Conservation (phyloP, 1,140 invertebrate species). For the Drosophila gunungcola region DNA sequence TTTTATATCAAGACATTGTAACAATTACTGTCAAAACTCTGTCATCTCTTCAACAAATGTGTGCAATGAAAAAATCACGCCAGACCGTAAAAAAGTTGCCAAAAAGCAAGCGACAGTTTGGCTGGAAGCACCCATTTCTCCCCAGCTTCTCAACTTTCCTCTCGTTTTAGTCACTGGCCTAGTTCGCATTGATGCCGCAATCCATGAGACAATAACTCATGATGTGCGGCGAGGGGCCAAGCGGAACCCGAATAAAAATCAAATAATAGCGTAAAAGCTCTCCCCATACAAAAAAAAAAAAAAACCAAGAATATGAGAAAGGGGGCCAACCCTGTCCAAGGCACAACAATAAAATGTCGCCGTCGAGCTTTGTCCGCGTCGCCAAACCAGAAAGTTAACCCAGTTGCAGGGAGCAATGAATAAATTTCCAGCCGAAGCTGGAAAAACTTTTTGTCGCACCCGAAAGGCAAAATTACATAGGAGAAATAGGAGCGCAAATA, state of each 20-base stretch:
- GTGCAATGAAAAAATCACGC: slow-evolving; percentile 28
- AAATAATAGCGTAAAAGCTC: slow-evolving; percentile 74
- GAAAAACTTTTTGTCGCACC: slow-evolving; percentile 31
- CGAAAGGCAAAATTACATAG: slow-evolving; percentile 19
- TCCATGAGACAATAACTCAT: slow-evolving; percentile 73
- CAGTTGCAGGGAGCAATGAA: slow-evolving; percentile 61
- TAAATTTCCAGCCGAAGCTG: slow-evolving; percentile 40
- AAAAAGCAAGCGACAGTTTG: slow-evolving; percentile 45
- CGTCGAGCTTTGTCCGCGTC: slow-evolving; percentile 33
- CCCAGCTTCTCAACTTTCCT: slow-evolving; percentile 9
- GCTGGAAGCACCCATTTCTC: neutral
- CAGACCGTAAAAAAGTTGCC: slow-evolving; percentile 27
- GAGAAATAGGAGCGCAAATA: slow-evolving; percentile 6
- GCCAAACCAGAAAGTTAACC: slow-evolving; percentile 60
- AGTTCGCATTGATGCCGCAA: slow-evolving; percentile 70
- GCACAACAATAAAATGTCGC: slow-evolving; percentile 53
- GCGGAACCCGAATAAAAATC: slow-evolving; percentile 73
- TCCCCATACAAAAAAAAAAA: slow-evolving; percentile 26
- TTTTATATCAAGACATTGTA: no score
- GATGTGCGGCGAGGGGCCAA: slow-evolving; percentile 26
- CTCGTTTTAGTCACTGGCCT: slow-evolving; percentile 52
- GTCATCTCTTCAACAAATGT: slow-evolving; percentile 34
- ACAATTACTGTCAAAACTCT: neutral
- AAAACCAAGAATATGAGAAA: slow-evolving; percentile 9
- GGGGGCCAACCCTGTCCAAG: slow-evolving; percentile 2